Base-by-base conservation (phyloP, 2,888 invertebrate genomes). In the Caenorhabditis plicata region DNA sequence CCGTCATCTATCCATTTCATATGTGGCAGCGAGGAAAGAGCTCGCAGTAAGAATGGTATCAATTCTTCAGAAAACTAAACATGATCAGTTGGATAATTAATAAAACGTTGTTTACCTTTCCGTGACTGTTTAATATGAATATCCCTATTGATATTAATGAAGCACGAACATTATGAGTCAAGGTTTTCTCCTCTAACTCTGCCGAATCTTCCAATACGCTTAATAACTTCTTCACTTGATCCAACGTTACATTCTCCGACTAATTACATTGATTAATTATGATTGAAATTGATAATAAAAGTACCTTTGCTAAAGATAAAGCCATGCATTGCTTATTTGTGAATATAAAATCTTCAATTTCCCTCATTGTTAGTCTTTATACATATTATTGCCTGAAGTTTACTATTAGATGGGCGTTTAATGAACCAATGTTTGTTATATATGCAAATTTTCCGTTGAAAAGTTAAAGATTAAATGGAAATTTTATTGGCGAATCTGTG, bases 1-100 rank as follows among this genome's bases (percentile, higher is more conserved):
- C 74, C 75, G 44, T 80, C 79, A 53, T 80, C 80, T 39, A 72
- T 61, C 79, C 81, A 81, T 54, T 69, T 73, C 52, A 76, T 64
- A 20, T 58, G 60, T 7, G 71, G 69, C 23, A 80, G 56, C n/a
- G 50, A 41, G 7, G 43, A 33, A 11, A 81, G 49, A 17, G 71
- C 50, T 26, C 68, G 54, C 39, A 68, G 48, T 15, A 80, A 54
- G 39, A 71, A 45, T 15, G 69, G 66, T 11, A 73, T 64, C 20
- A 80, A 38, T 4, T 70, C 68, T 23, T 72, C 74, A 9, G 66
- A 62, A 47, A 64, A 64, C 73, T 75, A 36, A 54, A 68, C 27
- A 49, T n/a, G n/a, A n/a, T 13, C 13, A 26, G 13, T 13, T 17
- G 36, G 25, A 27, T 25, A 27, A 23, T 25, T 20, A 22, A 33